These are phyloP conservation scores for Gisinianus flammeolus DNA, from an alignment of 2,888 invertebrate genomes.

Conservation along the genomic window DNA sequence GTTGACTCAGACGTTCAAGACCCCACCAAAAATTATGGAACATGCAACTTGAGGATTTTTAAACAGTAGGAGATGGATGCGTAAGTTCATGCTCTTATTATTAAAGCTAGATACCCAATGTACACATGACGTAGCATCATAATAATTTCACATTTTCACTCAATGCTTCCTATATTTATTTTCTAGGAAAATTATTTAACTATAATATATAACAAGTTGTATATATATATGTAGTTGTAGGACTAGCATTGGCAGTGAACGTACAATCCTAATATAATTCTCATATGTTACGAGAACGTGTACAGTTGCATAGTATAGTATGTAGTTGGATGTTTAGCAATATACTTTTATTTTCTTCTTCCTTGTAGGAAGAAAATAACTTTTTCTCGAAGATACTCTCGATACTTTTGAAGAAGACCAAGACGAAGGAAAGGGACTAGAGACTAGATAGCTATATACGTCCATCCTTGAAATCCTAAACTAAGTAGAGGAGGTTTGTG, in stretches of 20 bases:
- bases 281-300: no score
- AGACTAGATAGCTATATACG: background rate
- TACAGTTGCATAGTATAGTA: no score
- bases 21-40: background rate
- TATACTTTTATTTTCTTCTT: background rate
- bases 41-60: background rate
- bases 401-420: background rate
- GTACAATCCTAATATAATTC: no score
- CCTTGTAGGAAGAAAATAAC: background rate
- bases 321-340: no score
- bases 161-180: background rate
- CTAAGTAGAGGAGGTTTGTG: constrained; percentile 31
- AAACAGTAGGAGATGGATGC: constrained; percentile 29
- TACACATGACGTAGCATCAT: background rate
- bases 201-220: no score
- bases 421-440: background rate
- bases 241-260: no score
- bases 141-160: background rate
- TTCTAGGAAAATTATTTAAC: background rate
- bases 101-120: constrained; percentile 10
- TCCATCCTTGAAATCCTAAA: constrained; percentile 31
- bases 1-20: background rate
- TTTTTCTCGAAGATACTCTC: constrained; percentile 3
- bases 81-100: constrained; percentile 30
- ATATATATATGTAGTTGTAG: no score